These are phyloP conservation scores for Trichosurus vulpecula DNA, from an alignment of 2,797 vertebrate species.

Conservation along the genomic window DNA sequence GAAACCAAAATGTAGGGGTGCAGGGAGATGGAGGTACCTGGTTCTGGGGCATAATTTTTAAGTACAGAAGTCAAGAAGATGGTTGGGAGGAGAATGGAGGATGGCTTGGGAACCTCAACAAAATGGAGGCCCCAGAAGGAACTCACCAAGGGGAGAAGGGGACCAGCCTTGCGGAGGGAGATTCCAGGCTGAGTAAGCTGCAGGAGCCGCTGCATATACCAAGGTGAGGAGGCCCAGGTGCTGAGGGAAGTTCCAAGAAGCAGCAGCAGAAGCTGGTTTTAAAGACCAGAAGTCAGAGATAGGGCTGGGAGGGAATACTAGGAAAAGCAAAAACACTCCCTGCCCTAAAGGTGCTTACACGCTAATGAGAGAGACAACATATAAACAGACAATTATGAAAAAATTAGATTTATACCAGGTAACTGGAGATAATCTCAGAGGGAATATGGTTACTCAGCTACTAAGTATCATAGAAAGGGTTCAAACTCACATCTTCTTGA, in stretches of 20 bases:
- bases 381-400: background rate
- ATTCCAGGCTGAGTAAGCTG: background rate
- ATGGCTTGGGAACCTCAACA: background rate
- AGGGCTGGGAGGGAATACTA: background rate
- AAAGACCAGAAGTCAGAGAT: background rate
- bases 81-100: background rate
- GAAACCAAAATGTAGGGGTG: background rate
- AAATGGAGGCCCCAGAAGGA: background rate
- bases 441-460: background rate
- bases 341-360: background rate
- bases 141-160: background rate
- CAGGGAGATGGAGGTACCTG: background rate
- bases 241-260: background rate
- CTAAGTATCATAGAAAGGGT: background rate
- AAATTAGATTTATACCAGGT: too few species aligned
- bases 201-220: background rate
- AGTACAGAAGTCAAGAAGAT: background rate
- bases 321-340: background rate
- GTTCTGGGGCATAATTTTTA: background rate
- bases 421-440: background rate
- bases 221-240: background rate
- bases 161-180: background rate
- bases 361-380: background rate
- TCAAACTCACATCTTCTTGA: background rate
- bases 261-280: background rate